Conservation (phyloP, 2,888 invertebrate species). For the Synanthedon vespiformis region DNA sequence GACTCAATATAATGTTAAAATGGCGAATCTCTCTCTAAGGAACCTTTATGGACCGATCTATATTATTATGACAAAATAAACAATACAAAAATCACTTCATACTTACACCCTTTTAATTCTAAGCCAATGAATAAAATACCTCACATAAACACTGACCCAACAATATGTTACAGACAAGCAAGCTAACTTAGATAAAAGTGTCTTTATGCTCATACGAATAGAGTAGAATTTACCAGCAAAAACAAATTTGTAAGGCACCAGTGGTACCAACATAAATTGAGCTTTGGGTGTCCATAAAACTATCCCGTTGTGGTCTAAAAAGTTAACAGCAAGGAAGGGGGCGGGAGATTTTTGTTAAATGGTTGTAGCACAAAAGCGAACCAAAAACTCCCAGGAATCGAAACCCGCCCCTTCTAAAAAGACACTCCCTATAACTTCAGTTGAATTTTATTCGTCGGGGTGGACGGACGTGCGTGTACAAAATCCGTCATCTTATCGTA, state of each 20-base stretch:
- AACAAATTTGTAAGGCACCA: constrained; percentile 28
- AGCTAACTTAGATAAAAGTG: too few species aligned
- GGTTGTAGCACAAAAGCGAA: constrained; percentile 43
- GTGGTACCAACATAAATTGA: constrained; percentile 23
- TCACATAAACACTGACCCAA: constrained; percentile 13
- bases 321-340: constrained; percentile 2
- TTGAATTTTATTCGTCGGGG: constrained; percentile 24
- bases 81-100: constrained; percentile 12
- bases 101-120: constrained; percentile 24
- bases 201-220: constrained; percentile 1
- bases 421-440: constrained; percentile 20
- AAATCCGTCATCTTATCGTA: constrained; percentile 4
- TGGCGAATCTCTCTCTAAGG: too few species aligned
- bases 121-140: constrained; percentile 15
- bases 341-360: constrained; percentile 24
- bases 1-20: too few species aligned
- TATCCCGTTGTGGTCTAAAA: background rate
- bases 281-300: constrained; percentile 8
- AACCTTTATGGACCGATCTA: too few species aligned
- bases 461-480: constrained; percentile 19
- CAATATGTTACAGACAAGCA: background rate
- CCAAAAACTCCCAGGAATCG: constrained; percentile 40
- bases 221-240: constrained; percentile 7
- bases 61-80: constrained; percentile 7
- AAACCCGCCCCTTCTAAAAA: constrained; percentile 28